phyloP scores from a whole-genome alignment of 1,140 invertebrate species.

The Drosophila truncata region DNA sequence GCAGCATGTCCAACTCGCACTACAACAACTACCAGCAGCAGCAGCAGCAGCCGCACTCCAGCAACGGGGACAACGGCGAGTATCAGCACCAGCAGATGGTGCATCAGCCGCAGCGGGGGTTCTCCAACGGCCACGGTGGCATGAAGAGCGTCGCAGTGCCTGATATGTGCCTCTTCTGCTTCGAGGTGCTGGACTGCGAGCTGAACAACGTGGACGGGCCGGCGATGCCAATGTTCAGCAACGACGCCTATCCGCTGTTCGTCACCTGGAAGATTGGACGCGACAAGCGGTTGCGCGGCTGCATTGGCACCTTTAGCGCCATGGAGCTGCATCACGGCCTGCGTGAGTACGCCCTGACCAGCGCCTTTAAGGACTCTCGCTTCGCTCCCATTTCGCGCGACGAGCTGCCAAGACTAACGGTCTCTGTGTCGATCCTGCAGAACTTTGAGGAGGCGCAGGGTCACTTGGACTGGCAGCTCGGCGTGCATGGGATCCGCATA shows the following conservation, averaged over 20 bases:
- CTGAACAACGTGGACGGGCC: conserved; percentile 96
- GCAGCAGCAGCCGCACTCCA: conserved; percentile 64
- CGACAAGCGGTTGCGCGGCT: conserved; percentile 95
- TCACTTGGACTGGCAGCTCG: conserved; percentile 99
- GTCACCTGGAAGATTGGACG: conserved; percentile 99
- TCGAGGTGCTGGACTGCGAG: conserved; percentile 98
- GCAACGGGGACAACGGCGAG: conserved; percentile 60
- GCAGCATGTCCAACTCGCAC: conserved; percentile 75
- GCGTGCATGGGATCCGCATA: conserved; percentile 98
- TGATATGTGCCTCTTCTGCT: conserved; percentile 99
- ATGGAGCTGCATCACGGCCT: conserved; percentile 93
- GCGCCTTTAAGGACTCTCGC: conserved; percentile 98
- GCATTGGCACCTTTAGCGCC: conserved; percentile 97
- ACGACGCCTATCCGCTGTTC: conserved; percentile 98
- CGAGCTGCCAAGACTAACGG: conserved; percentile 96
- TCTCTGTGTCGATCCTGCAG: conserved; percentile 97
- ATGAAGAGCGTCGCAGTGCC: conserved; percentile 91
- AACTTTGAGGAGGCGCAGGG: conserved; percentile 97
- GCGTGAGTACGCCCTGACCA: conserved; percentile 98
- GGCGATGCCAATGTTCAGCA: conserved; percentile 95
- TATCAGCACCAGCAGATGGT: conserved; percentile 72
- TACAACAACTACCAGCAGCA: conserved; percentile 76
- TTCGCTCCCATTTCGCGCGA: conserved; percentile 98
- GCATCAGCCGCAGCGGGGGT: conserved; percentile 61
- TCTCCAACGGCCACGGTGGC: conserved; percentile 64